Percentiles rank a stretch among this genome's conserved stretches.
Evolutionary conservation across 1,140 invertebrate species (phyloP).

Genomic region (Drosophila neocordata): DNA sequence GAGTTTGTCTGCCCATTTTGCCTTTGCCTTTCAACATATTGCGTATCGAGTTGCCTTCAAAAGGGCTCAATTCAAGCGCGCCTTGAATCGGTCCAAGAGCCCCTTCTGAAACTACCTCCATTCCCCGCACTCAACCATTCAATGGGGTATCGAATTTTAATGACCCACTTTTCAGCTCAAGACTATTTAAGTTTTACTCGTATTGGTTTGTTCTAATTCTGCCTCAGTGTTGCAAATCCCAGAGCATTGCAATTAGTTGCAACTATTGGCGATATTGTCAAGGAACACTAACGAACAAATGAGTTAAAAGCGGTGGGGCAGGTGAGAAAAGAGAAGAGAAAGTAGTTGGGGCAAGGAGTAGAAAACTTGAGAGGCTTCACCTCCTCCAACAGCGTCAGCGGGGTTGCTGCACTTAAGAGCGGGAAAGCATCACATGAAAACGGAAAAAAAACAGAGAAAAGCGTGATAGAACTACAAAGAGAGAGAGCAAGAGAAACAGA

Average conservation of each 20-base stretch:
- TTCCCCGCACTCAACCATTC: slow-evolving; percentile 5
- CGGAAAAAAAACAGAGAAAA: slow-evolving; percentile 7
- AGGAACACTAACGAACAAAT: slow-evolving; percentile 52
- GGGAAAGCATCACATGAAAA: slow-evolving; percentile 9
- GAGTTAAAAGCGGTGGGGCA: slow-evolving; percentile 40
- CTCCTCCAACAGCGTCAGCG: not conserved
- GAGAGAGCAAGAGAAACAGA: too few relatives aligned
- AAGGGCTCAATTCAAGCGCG: slow-evolving; percentile 64
- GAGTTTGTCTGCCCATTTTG: not conserved
- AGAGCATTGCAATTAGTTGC: slow-evolving; percentile 64
- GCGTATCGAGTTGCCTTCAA: slow-evolving; percentile 72
- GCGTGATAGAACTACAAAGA: too few relatives aligned
- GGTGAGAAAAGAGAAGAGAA: not conserved
- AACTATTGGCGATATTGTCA: slow-evolving; percentile 53
- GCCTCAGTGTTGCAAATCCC: slow-evolving; percentile 57
- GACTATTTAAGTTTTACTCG: slow-evolving; percentile 69
- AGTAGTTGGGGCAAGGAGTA: not conserved
- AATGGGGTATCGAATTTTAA: slow-evolving; percentile 72
- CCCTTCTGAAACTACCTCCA: slow-evolving; percentile 23
- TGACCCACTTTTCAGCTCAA: slow-evolving; percentile 74
- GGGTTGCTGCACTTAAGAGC: slow-evolving; percentile 39
- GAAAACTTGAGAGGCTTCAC: slow-evolving; percentile 46
- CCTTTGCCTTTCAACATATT: slow-evolving; percentile 33
- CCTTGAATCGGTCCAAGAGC: slow-evolving; percentile 76
- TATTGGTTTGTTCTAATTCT: slow-evolving; percentile 76